These are phyloP conservation scores for Zaprionus inermis DNA, from an alignment of 1,140 invertebrate genomes.

Conservation along the genomic window DNA sequence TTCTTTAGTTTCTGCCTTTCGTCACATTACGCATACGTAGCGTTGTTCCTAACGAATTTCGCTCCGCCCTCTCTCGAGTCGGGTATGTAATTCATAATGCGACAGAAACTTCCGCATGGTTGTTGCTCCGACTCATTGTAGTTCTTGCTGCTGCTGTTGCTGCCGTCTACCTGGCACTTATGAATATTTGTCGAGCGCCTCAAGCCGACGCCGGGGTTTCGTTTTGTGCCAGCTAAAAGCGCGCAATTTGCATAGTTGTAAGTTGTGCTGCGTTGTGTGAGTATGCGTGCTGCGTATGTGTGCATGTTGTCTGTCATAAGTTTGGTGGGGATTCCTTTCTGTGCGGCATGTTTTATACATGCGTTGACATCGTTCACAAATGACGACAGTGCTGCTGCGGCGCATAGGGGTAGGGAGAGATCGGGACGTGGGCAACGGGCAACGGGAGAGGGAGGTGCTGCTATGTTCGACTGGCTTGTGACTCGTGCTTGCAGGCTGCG, in stretches of 20 bases:
- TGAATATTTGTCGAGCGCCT: slow-evolving; percentile 64
- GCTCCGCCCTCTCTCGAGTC: background rate
- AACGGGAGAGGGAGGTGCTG: background rate
- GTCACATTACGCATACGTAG: slow-evolving; percentile 73
- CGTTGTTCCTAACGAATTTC: slow-evolving; percentile 17
- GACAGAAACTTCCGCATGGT: slow-evolving; percentile 67
- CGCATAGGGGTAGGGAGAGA: background rate
- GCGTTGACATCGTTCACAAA: slow-evolving; percentile 81
- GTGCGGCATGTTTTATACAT: slow-evolving; percentile 72
- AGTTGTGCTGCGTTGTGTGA: slow-evolving; percentile 52
- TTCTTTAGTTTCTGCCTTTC: slow-evolving; percentile 68
- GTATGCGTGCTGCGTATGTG: slow-evolving; percentile 41
- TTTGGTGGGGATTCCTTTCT: slow-evolving; percentile 36
- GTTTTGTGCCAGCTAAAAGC: slow-evolving; percentile 65
- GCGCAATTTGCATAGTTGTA: slow-evolving; percentile 77
- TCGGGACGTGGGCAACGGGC: background rate
- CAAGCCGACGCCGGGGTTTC: slow-evolving; percentile 14
- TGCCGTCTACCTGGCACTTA: slow-evolving; percentile 67
- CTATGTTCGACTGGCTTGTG: background rate
- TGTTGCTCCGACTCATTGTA: slow-evolving; percentile 2
- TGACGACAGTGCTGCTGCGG: slow-evolving; percentile 36
- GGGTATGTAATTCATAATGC: slow-evolving; percentile 72
- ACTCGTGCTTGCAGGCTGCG: slow-evolving; percentile 39
- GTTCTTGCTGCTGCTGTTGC: slow-evolving; percentile 7
- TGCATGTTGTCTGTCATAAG: slow-evolving; percentile 53